Percentiles rank a stretch among this genome's conserved stretches.
Conservation (phyloP, 2,113 vertebrate genomes). For the Lucifuga dentata region DNA sequence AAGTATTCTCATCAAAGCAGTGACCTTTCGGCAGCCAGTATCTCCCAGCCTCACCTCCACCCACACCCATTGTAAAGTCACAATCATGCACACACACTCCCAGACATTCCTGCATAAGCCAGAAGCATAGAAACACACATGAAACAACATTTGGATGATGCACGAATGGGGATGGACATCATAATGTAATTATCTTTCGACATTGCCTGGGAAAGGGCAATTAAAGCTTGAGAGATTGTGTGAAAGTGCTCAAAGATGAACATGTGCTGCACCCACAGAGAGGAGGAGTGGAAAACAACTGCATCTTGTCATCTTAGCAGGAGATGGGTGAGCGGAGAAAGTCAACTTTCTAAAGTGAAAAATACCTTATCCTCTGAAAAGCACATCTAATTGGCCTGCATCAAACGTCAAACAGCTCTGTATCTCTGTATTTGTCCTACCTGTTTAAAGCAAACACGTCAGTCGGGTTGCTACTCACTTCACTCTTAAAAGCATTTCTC, state of each 20-base stretch:
- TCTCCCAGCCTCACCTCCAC: constrained; percentile 13
- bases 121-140: background rate
- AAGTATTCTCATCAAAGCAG: constrained; percentile 44
- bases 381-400: constrained; percentile 29
- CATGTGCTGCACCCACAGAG: constrained; percentile 5
- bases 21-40: constrained; percentile 49
- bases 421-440: constrained; percentile 12
- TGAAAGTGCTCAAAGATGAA: constrained; percentile 8
- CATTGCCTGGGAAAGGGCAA: constrained; percentile 16
- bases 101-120: background rate
- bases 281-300: background rate
- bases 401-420: background rate
- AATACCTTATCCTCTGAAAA: constrained; percentile 7
- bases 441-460: constrained; percentile 18
- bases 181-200: constrained; percentile 15
- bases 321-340: constrained; percentile 16
- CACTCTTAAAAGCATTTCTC: constrained; percentile 1
- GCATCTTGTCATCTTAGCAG: constrained; percentile 35
- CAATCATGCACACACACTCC: too few species aligned
- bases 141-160: background rate
- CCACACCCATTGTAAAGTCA: background rate
- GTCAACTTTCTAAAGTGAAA: constrained; percentile 4
- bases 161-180: constrained; percentile 1
- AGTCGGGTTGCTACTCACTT: background rate
- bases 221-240: constrained; percentile 22